Evolutionary conservation across 30 jellyfish, hydroid and myxozoan species (phyloP).

Genomic region (Mastigias papua): DNA sequence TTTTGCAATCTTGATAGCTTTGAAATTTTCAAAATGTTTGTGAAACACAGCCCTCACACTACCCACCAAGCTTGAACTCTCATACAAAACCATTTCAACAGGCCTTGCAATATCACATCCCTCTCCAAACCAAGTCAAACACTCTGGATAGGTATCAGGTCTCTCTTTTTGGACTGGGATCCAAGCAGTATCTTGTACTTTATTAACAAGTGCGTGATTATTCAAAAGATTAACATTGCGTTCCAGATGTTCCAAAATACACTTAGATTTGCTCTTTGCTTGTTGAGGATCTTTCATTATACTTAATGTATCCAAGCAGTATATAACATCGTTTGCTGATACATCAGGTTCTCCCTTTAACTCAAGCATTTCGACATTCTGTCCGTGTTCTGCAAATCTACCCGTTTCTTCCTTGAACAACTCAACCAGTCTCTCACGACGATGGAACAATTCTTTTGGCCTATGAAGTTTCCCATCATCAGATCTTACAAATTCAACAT

Average conservation of each 20-base stretch:
- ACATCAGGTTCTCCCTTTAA: conserved; percentile 34
- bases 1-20: not conserved
- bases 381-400: conserved; percentile 54
- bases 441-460: conserved; percentile 60
- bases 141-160: conserved; percentile 58
- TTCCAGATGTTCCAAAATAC: conserved; percentile 14
- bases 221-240: not conserved
- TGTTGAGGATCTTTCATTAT: not conserved
- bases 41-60: conserved; percentile 13
- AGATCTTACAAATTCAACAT: conserved; percentile 13
- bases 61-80: conserved; percentile 19
- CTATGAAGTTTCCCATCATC: conserved; percentile 23
- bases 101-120: conserved; percentile 7
- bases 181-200: conserved; percentile 17
- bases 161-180: conserved; percentile 35
- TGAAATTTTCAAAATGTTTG: not conserved
- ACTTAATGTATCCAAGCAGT: not conserved
- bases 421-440: not conserved
- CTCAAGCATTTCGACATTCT: conserved; percentile 24
- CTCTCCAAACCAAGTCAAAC: conserved; percentile 57
- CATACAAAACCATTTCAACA: not conserved
- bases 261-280: conserved; percentile 1
- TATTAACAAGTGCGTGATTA: not conserved
- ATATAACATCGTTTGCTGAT: conserved; percentile 39
- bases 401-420: conserved; percentile 45